phyloP scores from a whole-genome alignment of 1,140 invertebrate species.

The Trichogramma pretiosum region DNA sequence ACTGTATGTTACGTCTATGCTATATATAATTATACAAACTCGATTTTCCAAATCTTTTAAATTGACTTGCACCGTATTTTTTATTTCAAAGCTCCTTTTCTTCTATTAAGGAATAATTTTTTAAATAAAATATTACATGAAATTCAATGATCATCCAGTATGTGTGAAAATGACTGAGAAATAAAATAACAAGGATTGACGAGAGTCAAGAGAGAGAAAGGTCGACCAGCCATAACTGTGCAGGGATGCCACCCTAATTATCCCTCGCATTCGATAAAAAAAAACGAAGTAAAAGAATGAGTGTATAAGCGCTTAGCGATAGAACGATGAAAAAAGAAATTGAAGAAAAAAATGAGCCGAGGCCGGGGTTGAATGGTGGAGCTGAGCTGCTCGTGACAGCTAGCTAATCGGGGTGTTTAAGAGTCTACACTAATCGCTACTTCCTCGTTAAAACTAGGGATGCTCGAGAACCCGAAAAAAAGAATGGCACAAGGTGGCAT shows the following conservation, averaged over 20 bases:
- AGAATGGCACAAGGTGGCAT: not conserved
- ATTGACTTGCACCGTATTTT: no score
- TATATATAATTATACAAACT: no score
- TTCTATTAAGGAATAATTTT: no score
- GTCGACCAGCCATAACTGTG: slow-evolving; percentile 31
- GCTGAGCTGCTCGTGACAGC: slow-evolving; percentile 45
- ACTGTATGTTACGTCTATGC: no score
- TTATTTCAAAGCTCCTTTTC: no score
- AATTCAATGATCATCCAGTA: no score
- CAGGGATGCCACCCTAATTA: slow-evolving; percentile 45
- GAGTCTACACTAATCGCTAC: slow-evolving; percentile 45
- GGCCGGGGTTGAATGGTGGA: no score
- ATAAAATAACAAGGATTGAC: no score
- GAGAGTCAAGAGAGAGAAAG: not conserved
- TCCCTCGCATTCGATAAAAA: slow-evolving; percentile 39
- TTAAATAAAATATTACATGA: no score
- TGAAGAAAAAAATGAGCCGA: slow-evolving; percentile 47
- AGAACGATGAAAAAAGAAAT: slow-evolving; percentile 36
- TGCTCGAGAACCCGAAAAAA: slow-evolving; percentile 17
- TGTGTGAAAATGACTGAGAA: no score
- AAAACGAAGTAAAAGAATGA: slow-evolving; percentile 16
- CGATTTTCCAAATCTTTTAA: no score
- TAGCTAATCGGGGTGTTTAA: slow-evolving; percentile 48
- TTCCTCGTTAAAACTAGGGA: slow-evolving; percentile 43
- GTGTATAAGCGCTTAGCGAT: slow-evolving; percentile 21